phyloP scores from a whole-genome alignment of 2,888 invertebrate genomes.

The Mesorhabditis belari region DNA sequence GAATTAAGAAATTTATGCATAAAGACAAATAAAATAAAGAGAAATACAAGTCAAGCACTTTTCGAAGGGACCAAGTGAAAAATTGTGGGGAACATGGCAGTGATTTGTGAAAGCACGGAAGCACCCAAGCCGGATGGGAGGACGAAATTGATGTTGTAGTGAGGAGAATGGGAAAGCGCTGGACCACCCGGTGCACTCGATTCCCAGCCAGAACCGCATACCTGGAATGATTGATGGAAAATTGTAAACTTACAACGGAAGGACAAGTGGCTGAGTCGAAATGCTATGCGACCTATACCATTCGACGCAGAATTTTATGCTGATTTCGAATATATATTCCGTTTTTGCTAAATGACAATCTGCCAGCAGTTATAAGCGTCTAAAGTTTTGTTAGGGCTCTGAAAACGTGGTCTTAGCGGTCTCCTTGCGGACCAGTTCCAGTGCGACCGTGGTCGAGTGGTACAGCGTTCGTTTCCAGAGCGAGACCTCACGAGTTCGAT shows the following conservation, averaged over 20 bases:
- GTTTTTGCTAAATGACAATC: too few species aligned
- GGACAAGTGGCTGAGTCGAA: too few species aligned
- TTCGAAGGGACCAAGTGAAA: neutral
- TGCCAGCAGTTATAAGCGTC: too few species aligned
- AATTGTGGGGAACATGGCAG: neutral
- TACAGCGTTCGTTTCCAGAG: too few species aligned
- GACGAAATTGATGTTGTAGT: conserved; percentile 75
- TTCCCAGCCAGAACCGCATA: conserved; percentile 23
- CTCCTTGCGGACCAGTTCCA: too few species aligned
- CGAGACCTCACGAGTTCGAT: too few species aligned
- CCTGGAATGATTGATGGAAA: conserved; percentile 12
- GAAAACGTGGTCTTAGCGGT: too few species aligned
- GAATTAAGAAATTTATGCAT: neutral
- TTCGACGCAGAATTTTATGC: too few species aligned
- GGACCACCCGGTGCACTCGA: conserved; percentile 13
- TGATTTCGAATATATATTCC: too few species aligned
- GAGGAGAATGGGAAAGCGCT: conserved; percentile 54
- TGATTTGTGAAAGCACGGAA: conserved; percentile 8
- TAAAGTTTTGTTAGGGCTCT: too few species aligned
- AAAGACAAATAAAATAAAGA: neutral
- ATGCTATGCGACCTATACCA: too few species aligned
- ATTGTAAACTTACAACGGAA: neutral
- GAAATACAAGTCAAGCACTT: neutral
- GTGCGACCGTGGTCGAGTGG: too few species aligned
- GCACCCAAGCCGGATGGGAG: conserved; percentile 75